Evolutionary conservation across 2,888 invertebrate species (phyloP), one percentile per base, ranked within the genome.

Genomic region (Lycophotia porphyrea): DNA sequence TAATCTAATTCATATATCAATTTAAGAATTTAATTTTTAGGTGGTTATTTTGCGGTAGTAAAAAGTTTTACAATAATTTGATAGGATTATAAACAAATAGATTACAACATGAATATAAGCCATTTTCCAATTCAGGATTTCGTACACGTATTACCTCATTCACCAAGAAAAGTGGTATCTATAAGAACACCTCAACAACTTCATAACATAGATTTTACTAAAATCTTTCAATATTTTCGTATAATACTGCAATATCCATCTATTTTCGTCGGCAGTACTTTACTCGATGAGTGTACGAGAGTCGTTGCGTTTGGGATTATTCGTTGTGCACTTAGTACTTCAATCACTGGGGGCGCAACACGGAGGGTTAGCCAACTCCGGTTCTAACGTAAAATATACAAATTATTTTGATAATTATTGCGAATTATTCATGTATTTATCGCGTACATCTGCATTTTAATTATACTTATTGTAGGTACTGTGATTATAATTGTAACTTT

Each of bases 271-370:
- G 18, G 1, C 3, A 87, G 63, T 83, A 88, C 76, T 91, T 91
- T 69, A 80, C 71, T 72, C 5, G 15, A 1, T 75, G 85, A 82
- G 39, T 82, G 90, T 93, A 91, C 90, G 34, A 68, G 71, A 79
- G 73, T 68, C 80, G 72, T 85, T 82, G 84, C 73, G 84, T 76
- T 82, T 87, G 85, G 91, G 92, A 92, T 93, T 93, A 93, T 89
- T 90, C 89, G 90, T 84, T 84, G 90, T 91, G 92, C 93, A 93
- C 93, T 93, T 92, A 93, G 93, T 90, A 86, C 87, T 85, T 89
- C 91, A 91, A 91, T 91, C 90, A 91, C 87, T 81, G 83, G 81
- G 85, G 85, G 86, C 79, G 81, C 68, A 49, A 27, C 27, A 60
- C 71, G 70, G 78, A 74, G 84, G 86, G 74, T 77, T 78, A 65